Evolutionary conservation across 2,797 vertebrate genomes (phyloP), one percentile per base, ranked within the genome.

Genomic region (Xerus rutilus): DNA sequence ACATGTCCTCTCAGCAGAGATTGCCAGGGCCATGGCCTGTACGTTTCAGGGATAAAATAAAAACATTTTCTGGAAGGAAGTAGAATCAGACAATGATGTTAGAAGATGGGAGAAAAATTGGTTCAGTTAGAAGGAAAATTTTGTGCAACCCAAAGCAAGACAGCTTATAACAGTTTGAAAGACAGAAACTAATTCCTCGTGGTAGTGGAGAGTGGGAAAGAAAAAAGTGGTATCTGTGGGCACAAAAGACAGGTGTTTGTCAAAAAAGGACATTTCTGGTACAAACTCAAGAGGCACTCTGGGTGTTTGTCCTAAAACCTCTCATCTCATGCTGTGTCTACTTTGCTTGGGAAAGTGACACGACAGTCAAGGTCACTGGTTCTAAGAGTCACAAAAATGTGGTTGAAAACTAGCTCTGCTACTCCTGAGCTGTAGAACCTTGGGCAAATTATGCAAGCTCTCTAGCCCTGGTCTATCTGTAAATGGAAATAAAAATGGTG

Each of bases 11-110:
- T 83, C 45, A 76, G 13, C 7, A 21, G 54, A 67, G 5, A 32
- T 57, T 23, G 14, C 30, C 54, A 65, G 25, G 15, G 57, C 45
- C 43, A 57, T 43, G 18, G 43, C 67, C 59, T n/a, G 10, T 20
- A 23, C 88, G 21, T 86, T 92, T 79, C 18, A 43, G 32, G 72
- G 9, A 32, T 1, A 81, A 88, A 83, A 82, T 64, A 85, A 78
- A 49, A 57, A 32, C 8, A 47, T 81, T 91, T 90, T 81, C 74
- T 91, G 70, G 35, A 81, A 88, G 64, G 62, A 91, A 87, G 35
- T 28, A 78, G 87, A 17, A 72, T 84, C 70, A n/a, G 83, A 91
- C 65, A 89, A 32, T 23, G 82, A 64, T n/a, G 39, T 74, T 54
- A 45, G 59, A 72, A 89, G 76, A n/a, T 30, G 18, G 70, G 39